Conservation (phyloP, 2,113 vertebrate species). For the Lathamus discolor region DNA sequence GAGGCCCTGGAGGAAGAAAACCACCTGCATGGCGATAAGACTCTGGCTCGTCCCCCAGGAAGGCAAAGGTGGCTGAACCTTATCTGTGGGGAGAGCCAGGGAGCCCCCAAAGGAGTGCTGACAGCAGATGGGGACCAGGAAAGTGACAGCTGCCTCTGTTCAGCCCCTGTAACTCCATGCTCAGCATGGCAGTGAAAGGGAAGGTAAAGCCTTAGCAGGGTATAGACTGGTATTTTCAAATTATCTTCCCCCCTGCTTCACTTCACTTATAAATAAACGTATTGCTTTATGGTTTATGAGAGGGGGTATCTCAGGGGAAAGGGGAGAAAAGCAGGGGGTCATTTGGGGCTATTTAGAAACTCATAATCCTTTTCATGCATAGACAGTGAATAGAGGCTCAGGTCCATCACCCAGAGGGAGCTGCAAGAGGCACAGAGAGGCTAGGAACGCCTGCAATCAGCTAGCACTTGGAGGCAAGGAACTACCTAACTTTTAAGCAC, state of each 20-base stretch:
- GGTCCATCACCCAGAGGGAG: not conserved
- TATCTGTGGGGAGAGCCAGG: not conserved
- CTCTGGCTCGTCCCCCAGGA: fast-evolving
- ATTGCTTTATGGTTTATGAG: not conserved
- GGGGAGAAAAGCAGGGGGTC: not conserved
- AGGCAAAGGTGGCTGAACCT: not conserved
- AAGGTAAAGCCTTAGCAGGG: not conserved
- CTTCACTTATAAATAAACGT: not conserved
- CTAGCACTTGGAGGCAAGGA: not conserved
- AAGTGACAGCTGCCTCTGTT: not conserved
- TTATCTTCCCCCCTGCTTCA: not conserved
- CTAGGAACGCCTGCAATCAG: not conserved
- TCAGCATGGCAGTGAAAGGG: not conserved
- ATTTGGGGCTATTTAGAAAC: not conserved
- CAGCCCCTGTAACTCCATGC: not conserved
- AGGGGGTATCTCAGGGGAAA: not conserved
- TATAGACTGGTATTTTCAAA: not conserved
- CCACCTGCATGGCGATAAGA: not conserved
- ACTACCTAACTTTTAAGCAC: not conserved
- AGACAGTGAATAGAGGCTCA: not conserved
- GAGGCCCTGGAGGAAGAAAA: not conserved
- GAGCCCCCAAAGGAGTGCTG: not conserved
- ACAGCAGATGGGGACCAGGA: not conserved
- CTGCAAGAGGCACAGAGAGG: not conserved
- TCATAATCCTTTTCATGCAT: not conserved